Base-by-base conservation (phyloP, 2,888 invertebrate genomes). In the Sphaeridia pumilis region DNA sequence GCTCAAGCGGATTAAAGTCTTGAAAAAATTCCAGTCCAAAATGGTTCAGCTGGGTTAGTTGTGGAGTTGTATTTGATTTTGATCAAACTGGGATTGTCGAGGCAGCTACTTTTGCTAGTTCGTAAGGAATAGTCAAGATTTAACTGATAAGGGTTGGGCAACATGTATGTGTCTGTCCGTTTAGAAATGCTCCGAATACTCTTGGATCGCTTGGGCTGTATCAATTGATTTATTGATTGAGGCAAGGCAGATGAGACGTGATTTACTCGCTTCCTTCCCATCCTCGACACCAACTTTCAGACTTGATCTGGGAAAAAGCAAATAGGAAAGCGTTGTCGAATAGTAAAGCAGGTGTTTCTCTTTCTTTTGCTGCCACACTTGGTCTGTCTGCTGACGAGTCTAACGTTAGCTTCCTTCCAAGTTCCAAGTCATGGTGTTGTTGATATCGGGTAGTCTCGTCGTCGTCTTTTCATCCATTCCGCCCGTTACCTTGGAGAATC, bases 21-120 rank as follows among this genome's bases (percentile, higher is more conserved):
- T 88, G 59, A 88, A 88, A 77, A 88, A 87, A 70, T 83, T 88
- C 67, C 87, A 87, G 72, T 82, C 81, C 68, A 84, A 85, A 68
- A 87, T 88, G 70, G 87, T 17, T 14, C 12, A 88, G 67, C 73
- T 88, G 71, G 87, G 88, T 87, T 73, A 80, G 87, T 58, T 7
- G 3, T 21, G 5, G 10, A 7, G 24, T 44, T 22, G n/a, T n/a
- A n/a, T n/a, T 46, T 46, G 20, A 42, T 42, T 14, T 25, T 42
- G 12, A 14, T 31, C 14, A 31, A 10, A 14, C 34, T 12, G 10
- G 10, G 14, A 10, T 14, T 14, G 34, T 31, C 10, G 14, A 31
- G 34, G 34, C 34, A 14, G 34, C 14, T 31, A 12, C 14, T 31
- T 31, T 31, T 31, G n/a, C n/a, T n/a, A n/a, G n/a, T n/a, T n/a